Evolutionary conservation across 1,140 invertebrate species (phyloP), one percentile per base, ranked within the genome.

Genomic region (Oreohelix idahoensis): DNA sequence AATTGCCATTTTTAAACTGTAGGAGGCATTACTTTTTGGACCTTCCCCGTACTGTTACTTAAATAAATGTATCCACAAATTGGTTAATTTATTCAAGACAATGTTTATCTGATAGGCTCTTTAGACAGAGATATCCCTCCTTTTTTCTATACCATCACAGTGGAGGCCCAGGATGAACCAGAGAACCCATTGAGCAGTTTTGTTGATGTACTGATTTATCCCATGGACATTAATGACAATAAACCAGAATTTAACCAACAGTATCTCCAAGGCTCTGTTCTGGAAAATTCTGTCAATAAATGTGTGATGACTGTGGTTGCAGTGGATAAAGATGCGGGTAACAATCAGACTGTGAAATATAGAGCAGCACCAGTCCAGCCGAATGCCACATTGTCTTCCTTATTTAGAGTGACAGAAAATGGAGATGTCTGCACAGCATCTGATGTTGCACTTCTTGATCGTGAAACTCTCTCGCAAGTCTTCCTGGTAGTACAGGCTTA

Each of bases 161-260:
- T 71, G 23, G 69, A 49, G 23, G 79, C 79, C 2, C 38, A 45
- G 32, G 79, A 81, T 51, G 79, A 81, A 71, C 15, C 36, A 1
- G 26, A 29, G 1, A 71, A 81, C n/a, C 79, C 79, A 20, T 11
- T 29, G 5, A 36, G 17, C 35, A 53, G 66, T 38, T 81, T 66
- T 38, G 36, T 66, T 29, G 69, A 70, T 17, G 66, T 81, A 42
- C 11, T 13, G 23, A 66, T 81, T 17, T 29, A 32, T 71, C 79
- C 79, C 11, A 49, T 42, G 29, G 79, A 81, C 32, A 51, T 81
- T 32, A 81, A 81, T 39, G 79, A 81, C 45, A 81, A 79, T 39
- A n/a, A 8, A 29, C 79, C 79, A 29, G 69, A 10, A 42, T 81
- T 81, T 71, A 39, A 71, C 5, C 13, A 13, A 51, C 35, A 23